These are phyloP conservation scores for Pinna nobilis DNA, from an alignment of 1,140 invertebrate species.

Conservation along the genomic window DNA sequence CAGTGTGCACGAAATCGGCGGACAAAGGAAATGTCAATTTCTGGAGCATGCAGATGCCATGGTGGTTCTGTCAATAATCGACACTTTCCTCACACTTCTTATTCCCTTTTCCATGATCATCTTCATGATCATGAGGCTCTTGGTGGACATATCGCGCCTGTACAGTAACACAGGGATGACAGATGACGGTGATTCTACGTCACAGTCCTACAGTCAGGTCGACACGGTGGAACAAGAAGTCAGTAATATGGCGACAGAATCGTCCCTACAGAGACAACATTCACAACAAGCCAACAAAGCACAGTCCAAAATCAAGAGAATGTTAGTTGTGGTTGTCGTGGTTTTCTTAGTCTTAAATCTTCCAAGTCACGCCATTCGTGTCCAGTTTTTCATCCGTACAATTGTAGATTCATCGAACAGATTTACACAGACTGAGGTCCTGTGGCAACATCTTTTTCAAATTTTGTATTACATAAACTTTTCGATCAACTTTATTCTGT, in stretches of 20 bases:
- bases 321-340: conserved; percentile 86
- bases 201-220: not conserved
- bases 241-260: not conserved
- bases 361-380: conserved; percentile 77
- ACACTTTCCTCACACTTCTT: conserved; percentile 78
- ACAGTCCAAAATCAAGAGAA: conserved; percentile 85
- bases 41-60: conserved; percentile 66
- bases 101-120: conserved; percentile 78
- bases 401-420: conserved; percentile 41
- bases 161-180: conserved; percentile 23
- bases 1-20: conserved; percentile 26
- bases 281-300: conserved; percentile 69
- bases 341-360: conserved; percentile 87
- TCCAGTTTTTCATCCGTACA: conserved; percentile 64
- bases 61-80: conserved; percentile 77
- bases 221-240: not conserved
- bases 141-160: conserved; percentile 55
- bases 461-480: conserved; percentile 89
- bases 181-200: not conserved
- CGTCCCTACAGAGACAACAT: conserved; percentile 8
- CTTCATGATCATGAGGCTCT: conserved; percentile 79
- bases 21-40: conserved; percentile 38
- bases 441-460: conserved; percentile 78
- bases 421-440: conserved; percentile 54
- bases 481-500: conserved; percentile 90